Base-by-base conservation (phyloP, 2,797 vertebrate genomes). In the Psittacula derbiana region DNA sequence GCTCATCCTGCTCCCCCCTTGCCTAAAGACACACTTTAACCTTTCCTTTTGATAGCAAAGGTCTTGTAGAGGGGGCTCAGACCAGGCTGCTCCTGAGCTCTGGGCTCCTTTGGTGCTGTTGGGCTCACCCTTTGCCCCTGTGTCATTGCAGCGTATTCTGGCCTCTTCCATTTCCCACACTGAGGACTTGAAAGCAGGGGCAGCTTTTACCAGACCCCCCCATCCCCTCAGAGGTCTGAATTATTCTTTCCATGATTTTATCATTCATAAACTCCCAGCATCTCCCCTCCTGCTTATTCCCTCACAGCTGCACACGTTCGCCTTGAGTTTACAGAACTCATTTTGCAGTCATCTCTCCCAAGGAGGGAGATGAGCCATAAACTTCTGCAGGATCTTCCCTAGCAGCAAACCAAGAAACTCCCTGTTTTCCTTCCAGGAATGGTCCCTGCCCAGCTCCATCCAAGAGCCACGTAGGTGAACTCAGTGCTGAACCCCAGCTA, bases 61-160 rank as follows among this genome's bases (percentile, higher is more conserved):
- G 11, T n/a, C 33, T 58, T 3, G 1, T 0, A 0, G 7, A 6
- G n/a, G 31, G 4, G 2, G 47, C 38, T 52, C 33, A 6, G 40
- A 4, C 27, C 1, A 1, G 50, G 38, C 46, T 69, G 80, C 44
- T 82, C 24, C 55, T 11, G 11, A 76, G 33, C 19, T 28, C 33
- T 23, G 80, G 21, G 41, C 28, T 57, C 50, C 36, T 20, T 31
- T 36, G 75, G n/a, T 73, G 46, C 62, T 36, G 36, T 36, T 36
- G 43, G 28, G 36, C 25, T n/a, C 4, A 0, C 44, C 9, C 71
- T 50, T 44, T 57, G 7, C 24, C 40, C 3, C 50, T 6, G 6
- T 7, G 23, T 16, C n/a, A 36, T 52, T 80, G 24, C 43, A 4
- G 11, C 3, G 0, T 12, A 10, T 65, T 84, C 80, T 74, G 27